Evolutionary conservation across 2,113 vertebrate species (phyloP), one percentile per base, ranked within the genome.

Genomic region (Ranitomeya variabilis): DNA sequence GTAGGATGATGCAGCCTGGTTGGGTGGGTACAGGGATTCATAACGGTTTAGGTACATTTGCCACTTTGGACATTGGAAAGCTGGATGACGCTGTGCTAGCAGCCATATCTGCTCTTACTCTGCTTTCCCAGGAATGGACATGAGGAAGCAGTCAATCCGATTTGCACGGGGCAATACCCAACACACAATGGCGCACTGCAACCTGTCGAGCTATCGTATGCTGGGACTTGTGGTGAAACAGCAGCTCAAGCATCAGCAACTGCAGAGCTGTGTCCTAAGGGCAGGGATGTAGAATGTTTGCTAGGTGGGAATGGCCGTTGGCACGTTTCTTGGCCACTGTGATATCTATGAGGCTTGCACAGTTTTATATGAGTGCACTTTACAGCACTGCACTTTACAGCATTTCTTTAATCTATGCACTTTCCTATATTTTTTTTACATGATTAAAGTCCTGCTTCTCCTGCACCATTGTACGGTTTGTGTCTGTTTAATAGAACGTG

Each of bases 321-420:
- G 52, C 66, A 31, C 37, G 26, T 8, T 19, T 54, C 51, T 52
- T 13, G 21, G 13, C 11, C 19, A 26, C 10, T 59, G 8, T 55
- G 19, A 19, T 52, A 31, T 54, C 73, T 1, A 69, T 9, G 16
- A 67, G 62, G 62, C 64, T 69, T 73, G 66, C 67, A 26, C 51
- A 37, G 13, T 73, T 67, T 83, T 52, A 3, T 81, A 31, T 18
- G 4, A 18, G 67, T 85, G 73, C 66, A 26, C 21, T 67, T 45
- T 45, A 45, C 37, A 45, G 37, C 37, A 45, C 37, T 85, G 83
- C 83, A 85, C 83, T 85, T 85, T 85, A 76, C 37, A 76, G 73
- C 21, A 76, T 85, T 55, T 19, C 80, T 79, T 64, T 73, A 12
- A 55, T 57, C 83, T 85, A 74, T 76, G 83, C 83, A 74, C 69